Evolutionary conservation across 2,797 vertebrate genomes (phyloP), one percentile per base, ranked within the genome.

Genomic region (Moxostoma hubbsi): DNA sequence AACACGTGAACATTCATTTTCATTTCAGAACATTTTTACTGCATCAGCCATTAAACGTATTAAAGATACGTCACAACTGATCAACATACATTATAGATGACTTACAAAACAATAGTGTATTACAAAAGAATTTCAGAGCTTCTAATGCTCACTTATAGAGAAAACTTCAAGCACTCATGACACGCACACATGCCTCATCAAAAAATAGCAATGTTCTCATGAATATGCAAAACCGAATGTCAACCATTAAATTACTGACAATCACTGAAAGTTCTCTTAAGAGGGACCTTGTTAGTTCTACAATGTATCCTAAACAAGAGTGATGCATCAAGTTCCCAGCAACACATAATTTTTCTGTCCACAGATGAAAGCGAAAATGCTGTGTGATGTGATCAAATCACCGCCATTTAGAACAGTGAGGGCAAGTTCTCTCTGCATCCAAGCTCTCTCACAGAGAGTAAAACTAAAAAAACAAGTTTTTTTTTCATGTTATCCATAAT

Each of bases 121-220:
- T 59, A 51, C 47, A 61, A 54, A 61, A 55, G 15, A 24, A 47
- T 69, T 47, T 58, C 7, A 49, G n/a, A 77, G 45, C 4, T 11
- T 59, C 36, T 54, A 73, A 65, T 77, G 71, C 6, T 24, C 49
- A 43, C 49, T 77, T 73, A 57, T 7, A 18, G 11, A 9, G 1
- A 49, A 67, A 68, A 62, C 70, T 55, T 66, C 11, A 36, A 36
- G 36, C 36, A 65, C 55, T 75, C 45, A 64, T 73, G 70, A 73
- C 54, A 45, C 70, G 24, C 55, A 79, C 51, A 47, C 73, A 24
- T 65, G 3, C 50, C 63, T 69, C 15, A 50, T 45, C 54, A 46
- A 70, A 69, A 63, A 82, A 45, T 43, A 18, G 46, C 36, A 36
- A 36, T 36, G 36, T 36, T 36, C 36, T 36, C 36, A 36, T 36